Conservation (phyloP, 1,140 invertebrate genomes). For the Drosophila chauvacae region DNA sequence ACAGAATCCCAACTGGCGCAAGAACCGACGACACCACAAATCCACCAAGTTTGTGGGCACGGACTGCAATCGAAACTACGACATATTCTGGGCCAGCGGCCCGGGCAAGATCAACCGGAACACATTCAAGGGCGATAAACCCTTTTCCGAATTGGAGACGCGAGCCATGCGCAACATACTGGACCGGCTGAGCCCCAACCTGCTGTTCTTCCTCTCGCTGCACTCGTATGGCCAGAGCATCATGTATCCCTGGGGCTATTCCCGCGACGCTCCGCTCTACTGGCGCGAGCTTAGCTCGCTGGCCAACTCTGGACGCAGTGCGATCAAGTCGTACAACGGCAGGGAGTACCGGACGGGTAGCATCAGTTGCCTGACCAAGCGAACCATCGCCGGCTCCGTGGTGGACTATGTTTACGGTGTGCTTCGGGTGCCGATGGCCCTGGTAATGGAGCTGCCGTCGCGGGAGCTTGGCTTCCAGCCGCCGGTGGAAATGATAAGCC, state of each 20-base stretch:
- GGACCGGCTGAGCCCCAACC: conserved; percentile 84
- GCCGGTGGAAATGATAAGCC: conserved; percentile 86
- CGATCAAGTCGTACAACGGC: conserved; percentile 85
- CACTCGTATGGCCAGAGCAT: conserved; percentile 89
- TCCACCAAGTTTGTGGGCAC: conserved; percentile 86
- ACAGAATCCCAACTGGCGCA: conserved; percentile 86
- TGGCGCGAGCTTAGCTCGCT: conserved; percentile 78
- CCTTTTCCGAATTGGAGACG: conserved; percentile 92
- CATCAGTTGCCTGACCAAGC: conserved; percentile 82
- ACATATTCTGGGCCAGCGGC: conserved; percentile 88
- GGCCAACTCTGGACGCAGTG: conserved; percentile 82
- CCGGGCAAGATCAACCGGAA: conserved; percentile 87
- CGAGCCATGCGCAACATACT: conserved; percentile 87
- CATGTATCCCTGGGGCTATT: conserved; percentile 87
- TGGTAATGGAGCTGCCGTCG: conserved; percentile 89
- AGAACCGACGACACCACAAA: conserved; percentile 84
- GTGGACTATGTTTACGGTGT: conserved; percentile 89
- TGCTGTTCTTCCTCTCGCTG: conserved; percentile 89
- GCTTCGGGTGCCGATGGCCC: conserved; percentile 88
- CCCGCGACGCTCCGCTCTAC: conserved; percentile 78
- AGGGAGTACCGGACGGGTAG: conserved; percentile 84
- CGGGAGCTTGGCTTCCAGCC: conserved; percentile 88
- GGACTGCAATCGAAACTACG: conserved; percentile 89
- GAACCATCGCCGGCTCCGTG: conserved; percentile 88
- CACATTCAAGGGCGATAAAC: conserved; percentile 88